These are phyloP conservation scores for Neodon shergylaensis DNA, from an alignment of 2,113 vertebrate species.

Conservation along the genomic window DNA sequence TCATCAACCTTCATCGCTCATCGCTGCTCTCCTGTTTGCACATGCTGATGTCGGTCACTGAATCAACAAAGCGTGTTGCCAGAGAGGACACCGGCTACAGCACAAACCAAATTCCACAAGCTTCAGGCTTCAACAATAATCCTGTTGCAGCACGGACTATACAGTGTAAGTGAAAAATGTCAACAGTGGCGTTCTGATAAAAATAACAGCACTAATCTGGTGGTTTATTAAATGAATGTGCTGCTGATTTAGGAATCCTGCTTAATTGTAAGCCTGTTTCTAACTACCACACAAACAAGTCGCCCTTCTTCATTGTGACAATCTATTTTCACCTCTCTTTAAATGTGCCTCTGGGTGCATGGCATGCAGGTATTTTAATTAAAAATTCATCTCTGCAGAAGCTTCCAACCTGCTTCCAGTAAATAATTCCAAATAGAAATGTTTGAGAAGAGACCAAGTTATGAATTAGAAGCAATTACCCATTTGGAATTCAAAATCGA, in stretches of 20 bases:
- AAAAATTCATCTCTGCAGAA: conserved; percentile 50
- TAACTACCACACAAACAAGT: conserved; percentile 23
- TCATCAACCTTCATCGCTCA: background rate
- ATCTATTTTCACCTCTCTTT: conserved; percentile 52
- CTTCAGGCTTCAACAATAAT: background rate
- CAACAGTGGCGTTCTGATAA: conserved; percentile 23
- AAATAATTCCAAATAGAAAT: conserved; percentile 65
- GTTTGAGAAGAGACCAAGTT: conserved; percentile 53
- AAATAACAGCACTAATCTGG: conserved; percentile 21
- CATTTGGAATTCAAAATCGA: conserved; percentile 68
- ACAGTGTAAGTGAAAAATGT: background rate
- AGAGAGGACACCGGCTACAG: background rate
- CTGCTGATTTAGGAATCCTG: conserved; percentile 21
- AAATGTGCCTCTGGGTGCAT: conserved; percentile 34
- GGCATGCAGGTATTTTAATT: conserved; percentile 63
- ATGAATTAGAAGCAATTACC: conserved; percentile 63
- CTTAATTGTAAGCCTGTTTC: conserved; percentile 57
- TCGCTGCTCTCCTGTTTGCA: background rate
- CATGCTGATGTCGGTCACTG: background rate
- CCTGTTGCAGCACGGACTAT: background rate
- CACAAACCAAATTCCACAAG: background rate
- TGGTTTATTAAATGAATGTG: conserved; percentile 26
- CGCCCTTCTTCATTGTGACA: conserved; percentile 32
- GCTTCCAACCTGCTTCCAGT: conserved; percentile 66
- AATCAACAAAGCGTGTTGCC: background rate